Conservation (phyloP, 2,797 vertebrate genomes). For the Natrix natrix region DNA sequence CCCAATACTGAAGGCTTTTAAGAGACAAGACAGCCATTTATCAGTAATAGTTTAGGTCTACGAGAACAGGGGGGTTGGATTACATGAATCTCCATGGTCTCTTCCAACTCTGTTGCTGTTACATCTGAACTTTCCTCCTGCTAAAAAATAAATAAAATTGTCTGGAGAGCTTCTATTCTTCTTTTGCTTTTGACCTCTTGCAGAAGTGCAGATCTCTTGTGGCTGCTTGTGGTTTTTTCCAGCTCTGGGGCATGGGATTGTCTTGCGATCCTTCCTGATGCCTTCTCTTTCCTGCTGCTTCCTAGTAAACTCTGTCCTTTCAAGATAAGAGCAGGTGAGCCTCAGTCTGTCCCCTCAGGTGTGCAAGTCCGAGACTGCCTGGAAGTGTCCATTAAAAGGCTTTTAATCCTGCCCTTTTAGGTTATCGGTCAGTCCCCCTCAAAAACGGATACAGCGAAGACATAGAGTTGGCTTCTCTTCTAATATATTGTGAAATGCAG, state of each 20-base stretch:
- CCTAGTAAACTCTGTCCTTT: slow-evolving; percentile 31
- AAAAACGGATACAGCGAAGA: slow-evolving; percentile 91
- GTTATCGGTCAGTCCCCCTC: slow-evolving; percentile 90
- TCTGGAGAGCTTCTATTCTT: slow-evolving; percentile 12
- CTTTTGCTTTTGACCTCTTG: slow-evolving; percentile 32
- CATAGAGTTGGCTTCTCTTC: slow-evolving; percentile 88
- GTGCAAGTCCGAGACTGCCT: background rate
- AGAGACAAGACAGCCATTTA: background rate
- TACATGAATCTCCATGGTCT: background rate
- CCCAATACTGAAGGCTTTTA: background rate
- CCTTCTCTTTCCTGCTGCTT: slow-evolving; percentile 4
- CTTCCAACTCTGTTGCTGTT: background rate
- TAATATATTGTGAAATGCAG: slow-evolving; percentile 85
- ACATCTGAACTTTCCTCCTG: background rate
- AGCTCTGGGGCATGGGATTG: slow-evolving; percentile 24
- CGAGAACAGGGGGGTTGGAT: background rate
- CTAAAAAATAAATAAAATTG: background rate
- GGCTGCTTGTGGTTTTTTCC: slow-evolving; percentile 31
- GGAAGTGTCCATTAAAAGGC: background rate
- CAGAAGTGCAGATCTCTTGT: background rate
- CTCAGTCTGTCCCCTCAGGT: background rate
- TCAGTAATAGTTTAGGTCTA: background rate
- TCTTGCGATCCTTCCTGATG: background rate
- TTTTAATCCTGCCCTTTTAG: slow-evolving; percentile 65
- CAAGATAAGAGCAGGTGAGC: slow-evolving; percentile 9